phyloP scores from a whole-genome alignment of 2,797 vertebrate species.

The Onychomys leucogaster region DNA sequence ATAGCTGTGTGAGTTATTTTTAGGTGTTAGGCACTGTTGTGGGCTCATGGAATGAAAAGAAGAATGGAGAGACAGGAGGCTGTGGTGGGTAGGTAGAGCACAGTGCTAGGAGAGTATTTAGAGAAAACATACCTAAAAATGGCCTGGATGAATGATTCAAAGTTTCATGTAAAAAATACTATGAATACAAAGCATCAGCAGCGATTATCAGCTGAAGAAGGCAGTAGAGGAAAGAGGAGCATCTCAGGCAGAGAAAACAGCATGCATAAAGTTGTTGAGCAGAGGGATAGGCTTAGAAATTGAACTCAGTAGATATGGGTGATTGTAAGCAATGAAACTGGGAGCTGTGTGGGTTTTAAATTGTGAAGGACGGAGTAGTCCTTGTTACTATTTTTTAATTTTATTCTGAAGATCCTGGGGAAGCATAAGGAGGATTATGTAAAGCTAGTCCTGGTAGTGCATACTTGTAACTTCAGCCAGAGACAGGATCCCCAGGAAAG shows the following conservation, averaged over 20 bases:
- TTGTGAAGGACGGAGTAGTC: background rate
- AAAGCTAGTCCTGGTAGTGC: background rate
- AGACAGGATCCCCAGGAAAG: background rate
- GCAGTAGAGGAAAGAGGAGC: background rate
- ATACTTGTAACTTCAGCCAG: background rate
- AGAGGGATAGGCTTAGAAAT: background rate
- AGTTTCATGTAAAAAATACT: background rate
- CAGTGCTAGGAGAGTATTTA: background rate
- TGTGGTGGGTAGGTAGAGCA: background rate
- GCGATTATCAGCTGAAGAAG: background rate
- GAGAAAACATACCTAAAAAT: background rate
- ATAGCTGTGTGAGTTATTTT: background rate
- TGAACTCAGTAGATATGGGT: background rate
- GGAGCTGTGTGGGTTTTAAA: background rate
- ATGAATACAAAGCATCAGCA: background rate
- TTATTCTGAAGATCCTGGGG: constrained; percentile 1
- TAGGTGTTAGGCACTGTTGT: background rate
- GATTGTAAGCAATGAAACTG: background rate
- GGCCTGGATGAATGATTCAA: background rate
- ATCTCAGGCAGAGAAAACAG: background rate
- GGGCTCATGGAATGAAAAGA: constrained; percentile 36
- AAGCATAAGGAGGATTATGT: background rate
- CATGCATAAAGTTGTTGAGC: background rate
- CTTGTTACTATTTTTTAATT: constrained; percentile 37
- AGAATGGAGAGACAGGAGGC: background rate